A percentile compares a stretch with the other conserved stretches of the same genome.
phyloP scores from a whole-genome alignment of 2,113 vertebrate species.

The Perccottus glenii region DNA sequence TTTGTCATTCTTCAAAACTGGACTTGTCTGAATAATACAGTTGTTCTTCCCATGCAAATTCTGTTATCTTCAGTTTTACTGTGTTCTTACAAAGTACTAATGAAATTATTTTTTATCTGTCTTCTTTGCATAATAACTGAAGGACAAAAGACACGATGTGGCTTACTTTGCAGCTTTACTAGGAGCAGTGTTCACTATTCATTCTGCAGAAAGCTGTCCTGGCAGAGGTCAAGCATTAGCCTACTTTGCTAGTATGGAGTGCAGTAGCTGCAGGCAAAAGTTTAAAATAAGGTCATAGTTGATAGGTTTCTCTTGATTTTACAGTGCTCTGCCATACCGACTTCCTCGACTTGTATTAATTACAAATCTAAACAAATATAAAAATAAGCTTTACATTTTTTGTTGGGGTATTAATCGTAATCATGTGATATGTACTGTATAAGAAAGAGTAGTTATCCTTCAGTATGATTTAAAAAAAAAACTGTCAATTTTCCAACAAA shows the following conservation, averaged over 20 bases:
- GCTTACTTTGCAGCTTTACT: constrained; percentile 23
- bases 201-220: constrained; percentile 26
- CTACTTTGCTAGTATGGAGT: constrained; percentile 62
- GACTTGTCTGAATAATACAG: too few relatives aligned
- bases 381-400: constrained; percentile 11
- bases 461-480: background rate
- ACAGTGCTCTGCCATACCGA: constrained; percentile 19
- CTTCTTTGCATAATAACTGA: constrained; percentile 29
- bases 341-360: constrained; percentile 15
- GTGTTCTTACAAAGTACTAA: too few relatives aligned
- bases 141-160: constrained; percentile 20
- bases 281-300: constrained; percentile 72
- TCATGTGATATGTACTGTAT: constrained; percentile 10
- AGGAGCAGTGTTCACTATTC: constrained; percentile 21
- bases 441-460: constrained; percentile 35
- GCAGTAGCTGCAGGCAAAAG: constrained; percentile 52
- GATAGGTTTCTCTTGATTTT: constrained; percentile 49
- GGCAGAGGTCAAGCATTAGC: constrained; percentile 70
- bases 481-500: too few relatives aligned
- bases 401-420: constrained; percentile 4
- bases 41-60: too few relatives aligned
- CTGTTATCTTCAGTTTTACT: too few relatives aligned
- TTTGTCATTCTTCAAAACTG: too few relatives aligned
- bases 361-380: background rate
- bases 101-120: background rate